Evolutionary conservation across 2,797 vertebrate genomes (phyloP).

Genomic region (Philypnodon macrostomus): DNA sequence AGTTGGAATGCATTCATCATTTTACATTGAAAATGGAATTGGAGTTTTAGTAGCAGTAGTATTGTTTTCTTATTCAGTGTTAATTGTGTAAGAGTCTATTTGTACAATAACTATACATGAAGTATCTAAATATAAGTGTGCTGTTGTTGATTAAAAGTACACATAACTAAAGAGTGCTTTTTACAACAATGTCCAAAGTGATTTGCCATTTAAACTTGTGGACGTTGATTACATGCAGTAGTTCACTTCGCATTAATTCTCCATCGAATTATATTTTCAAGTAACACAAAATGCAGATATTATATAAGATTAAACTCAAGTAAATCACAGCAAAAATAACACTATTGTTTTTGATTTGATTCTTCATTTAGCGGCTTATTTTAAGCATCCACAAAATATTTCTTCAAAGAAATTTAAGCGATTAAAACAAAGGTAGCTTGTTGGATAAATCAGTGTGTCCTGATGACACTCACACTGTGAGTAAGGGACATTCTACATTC

Average conservation of each 20-base stretch:
- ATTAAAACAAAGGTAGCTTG: conserved; percentile 10
- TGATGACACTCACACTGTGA: conserved; percentile 8
- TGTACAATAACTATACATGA: conserved; percentile 17
- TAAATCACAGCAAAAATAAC: conserved; percentile 29
- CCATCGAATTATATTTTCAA: neutral
- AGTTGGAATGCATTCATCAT: conserved; percentile 2
- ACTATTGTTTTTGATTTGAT: conserved; percentile 1
- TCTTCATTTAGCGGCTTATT: conserved; percentile 31
- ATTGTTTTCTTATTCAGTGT: too few relatives aligned
- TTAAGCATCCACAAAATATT: conserved; percentile 24
- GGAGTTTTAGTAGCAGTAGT: neutral
- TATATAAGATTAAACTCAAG: conserved; percentile 6
- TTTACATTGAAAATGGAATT: neutral
- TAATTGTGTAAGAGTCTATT: conserved; percentile 7
- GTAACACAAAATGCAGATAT: conserved; percentile 9
- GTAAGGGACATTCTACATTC: too few relatives aligned
- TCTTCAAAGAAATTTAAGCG: conserved; percentile 20
- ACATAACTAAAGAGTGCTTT: conserved; percentile 7
- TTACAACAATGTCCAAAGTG: conserved; percentile 8
- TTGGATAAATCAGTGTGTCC: conserved; percentile 5
- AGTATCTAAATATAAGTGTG: conserved; percentile 26
- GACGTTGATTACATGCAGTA: conserved; percentile 11
- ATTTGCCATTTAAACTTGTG: conserved; percentile 14
- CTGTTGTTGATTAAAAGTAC: neutral
- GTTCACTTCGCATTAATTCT: too few relatives aligned